Evolutionary conservation across 2,797 vertebrate genomes (phyloP), one percentile per base, ranked within the genome.

Genomic region (Synanceia verrucosa): DNA sequence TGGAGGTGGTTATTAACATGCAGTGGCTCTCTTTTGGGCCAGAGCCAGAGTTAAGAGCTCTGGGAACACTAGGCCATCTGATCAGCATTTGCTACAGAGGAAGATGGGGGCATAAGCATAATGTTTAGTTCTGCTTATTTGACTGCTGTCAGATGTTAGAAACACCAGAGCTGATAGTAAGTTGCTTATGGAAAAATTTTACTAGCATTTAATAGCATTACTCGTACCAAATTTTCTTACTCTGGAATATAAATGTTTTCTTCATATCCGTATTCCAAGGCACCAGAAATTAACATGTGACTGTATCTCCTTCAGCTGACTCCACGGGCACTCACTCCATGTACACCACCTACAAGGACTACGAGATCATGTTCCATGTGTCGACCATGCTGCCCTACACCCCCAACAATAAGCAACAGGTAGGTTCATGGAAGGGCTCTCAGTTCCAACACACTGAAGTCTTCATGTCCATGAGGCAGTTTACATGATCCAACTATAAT

Each of bases 351-450:
- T 95, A 98, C 79, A 99, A 98, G 87, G 98, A 99, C 86, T 98
- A 98, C 76, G 97, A 99, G 91, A 95, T 99, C 70, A 98, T 99
- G 97, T 98, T 99, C 89, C 98, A 99, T 0, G 97, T 99, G 73
- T 99, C 97, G 5, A 98, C 96, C 67, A 96, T 98, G 96, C 92
- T 99, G 78, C 97, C 97, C 3, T 99, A 98, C 85, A 99, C 97
- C 5, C 96, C 98, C 57, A 99, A 99, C 92, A 99, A 99, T 84
- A 99, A 98, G 84, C 97, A 99, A 65, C 97, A 99, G 96, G 97
- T 98, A 94, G 21, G 71, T 53, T 33, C 0, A 39, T 14, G 1
- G 4, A 47, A 56, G 10, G 5, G 1, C 26, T 21, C n/a, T 2
- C 13, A 28, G 9, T 14, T 58, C 1, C 4, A 34, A 47, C 21